These are phyloP conservation scores for Aix galericulata DNA, from an alignment of 2,113 vertebrate genomes.

Conservation along the genomic window DNA sequence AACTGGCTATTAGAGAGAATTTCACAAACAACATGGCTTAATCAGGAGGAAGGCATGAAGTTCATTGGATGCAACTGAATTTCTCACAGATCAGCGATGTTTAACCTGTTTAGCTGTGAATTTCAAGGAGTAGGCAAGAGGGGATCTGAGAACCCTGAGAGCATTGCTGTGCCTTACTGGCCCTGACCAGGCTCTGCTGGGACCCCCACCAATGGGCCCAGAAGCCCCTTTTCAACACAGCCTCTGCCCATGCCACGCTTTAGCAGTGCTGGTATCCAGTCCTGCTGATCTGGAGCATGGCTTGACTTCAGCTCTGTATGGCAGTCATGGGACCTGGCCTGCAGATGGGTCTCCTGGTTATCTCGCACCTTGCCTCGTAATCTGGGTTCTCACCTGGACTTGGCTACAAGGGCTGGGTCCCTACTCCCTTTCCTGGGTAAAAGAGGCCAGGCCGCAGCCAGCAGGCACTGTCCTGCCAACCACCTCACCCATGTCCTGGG, in stretches of 20 bases:
- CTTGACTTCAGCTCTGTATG: neutral
- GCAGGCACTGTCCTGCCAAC: neutral
- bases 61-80: neutral
- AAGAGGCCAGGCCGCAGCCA: neutral
- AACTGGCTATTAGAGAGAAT: neutral
- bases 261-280: neutral
- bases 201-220: neutral
- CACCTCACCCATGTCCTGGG: neutral
- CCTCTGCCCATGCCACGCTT: rapidly evolving
- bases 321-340: neutral
- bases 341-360: neutral
- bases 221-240: neutral
- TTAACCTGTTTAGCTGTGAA: neutral
- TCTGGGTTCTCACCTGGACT: neutral
- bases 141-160: neutral
- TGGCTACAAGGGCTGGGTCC: neutral
- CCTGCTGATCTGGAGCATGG: neutral
- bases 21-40: neutral
- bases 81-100: neutral
- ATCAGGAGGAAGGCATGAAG: rapidly evolving
- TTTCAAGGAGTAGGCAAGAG: neutral
- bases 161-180: neutral
- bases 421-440: neutral
- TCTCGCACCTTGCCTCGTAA: neutral
- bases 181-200: neutral